Conservation (phyloP, 2,888 invertebrate genomes). For the Stenchaetothrips biformis region DNA sequence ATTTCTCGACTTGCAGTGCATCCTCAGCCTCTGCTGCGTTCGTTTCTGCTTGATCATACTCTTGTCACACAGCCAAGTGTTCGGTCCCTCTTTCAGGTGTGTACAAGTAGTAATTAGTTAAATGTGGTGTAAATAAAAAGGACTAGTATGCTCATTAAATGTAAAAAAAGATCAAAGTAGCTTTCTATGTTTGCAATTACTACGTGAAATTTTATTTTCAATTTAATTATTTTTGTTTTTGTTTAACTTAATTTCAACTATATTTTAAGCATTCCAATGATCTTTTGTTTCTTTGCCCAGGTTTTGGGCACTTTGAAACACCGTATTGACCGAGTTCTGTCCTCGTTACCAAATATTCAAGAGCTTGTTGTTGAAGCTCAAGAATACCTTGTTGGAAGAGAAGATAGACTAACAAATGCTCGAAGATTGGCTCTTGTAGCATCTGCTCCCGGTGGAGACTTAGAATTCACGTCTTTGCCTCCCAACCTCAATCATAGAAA, state of each 20-base stretch:
- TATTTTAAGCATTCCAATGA: too few species aligned
- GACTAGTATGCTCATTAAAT: conserved; percentile 18
- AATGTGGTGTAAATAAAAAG: background rate
- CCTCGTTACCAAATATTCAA: conserved; percentile 54
- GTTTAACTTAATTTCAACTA: too few species aligned
- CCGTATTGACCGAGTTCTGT: conserved; percentile 75
- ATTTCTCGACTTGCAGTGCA: conserved; percentile 80
- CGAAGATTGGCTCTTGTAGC: conserved; percentile 57
- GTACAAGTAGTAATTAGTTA: conserved; percentile 33
- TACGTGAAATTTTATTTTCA: conserved; percentile 32
- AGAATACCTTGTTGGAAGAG: conserved; percentile 71
- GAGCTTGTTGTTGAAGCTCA: conserved; percentile 72
- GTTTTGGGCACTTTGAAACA: conserved; percentile 75
- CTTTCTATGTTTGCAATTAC: conserved; percentile 24
- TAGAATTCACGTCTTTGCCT: background rate
- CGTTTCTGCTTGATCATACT: conserved; percentile 80
- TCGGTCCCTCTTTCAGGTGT: conserved; percentile 84
- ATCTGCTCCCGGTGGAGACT: conserved; percentile 42
- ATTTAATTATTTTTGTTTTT: conserved; percentile 47
- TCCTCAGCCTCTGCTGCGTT: conserved; percentile 82
- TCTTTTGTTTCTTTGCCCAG: conserved; percentile 45
- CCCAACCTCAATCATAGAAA: background rate
- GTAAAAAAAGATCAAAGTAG: background rate
- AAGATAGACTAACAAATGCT: conserved; percentile 67
- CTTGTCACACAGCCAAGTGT: conserved; percentile 84